phyloP scores from a whole-genome alignment of 2,888 invertebrate species.

The Drosophila paramelanica region DNA sequence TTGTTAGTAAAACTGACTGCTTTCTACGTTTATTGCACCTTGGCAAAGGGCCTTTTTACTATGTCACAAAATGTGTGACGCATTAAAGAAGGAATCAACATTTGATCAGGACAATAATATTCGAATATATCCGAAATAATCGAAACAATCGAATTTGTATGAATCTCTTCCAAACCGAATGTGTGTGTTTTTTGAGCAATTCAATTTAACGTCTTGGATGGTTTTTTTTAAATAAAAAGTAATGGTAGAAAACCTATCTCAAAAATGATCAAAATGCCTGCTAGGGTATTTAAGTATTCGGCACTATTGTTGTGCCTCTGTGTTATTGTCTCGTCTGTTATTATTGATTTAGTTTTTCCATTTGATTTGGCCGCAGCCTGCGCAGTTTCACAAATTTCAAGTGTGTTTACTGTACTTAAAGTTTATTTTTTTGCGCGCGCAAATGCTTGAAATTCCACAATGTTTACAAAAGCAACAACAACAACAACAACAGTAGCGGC shows the following conservation, averaged over 20 bases:
- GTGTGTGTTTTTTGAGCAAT: no score
- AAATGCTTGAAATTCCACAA: slow-evolving; percentile 64
- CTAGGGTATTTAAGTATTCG: background rate
- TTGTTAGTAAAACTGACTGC: slow-evolving; percentile 15
- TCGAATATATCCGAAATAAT: no score
- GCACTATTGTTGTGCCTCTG: background rate
- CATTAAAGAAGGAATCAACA: background rate
- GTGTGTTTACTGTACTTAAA: slow-evolving; percentile 64
- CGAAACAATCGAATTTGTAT: no score
- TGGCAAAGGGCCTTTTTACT: background rate
- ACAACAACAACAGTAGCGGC: slow-evolving; percentile 18
- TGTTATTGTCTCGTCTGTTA: slow-evolving; percentile 28
- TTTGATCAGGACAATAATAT: no score
- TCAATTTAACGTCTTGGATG: no score
- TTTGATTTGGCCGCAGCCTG: slow-evolving; percentile 29
- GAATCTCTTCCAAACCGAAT: no score
- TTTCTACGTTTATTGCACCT: slow-evolving; percentile 8
- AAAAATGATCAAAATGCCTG: background rate
- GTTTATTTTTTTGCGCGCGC: slow-evolving; percentile 23
- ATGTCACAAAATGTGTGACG: background rate
- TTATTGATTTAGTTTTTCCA: slow-evolving; percentile 59
- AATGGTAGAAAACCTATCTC: no score
- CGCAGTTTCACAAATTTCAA: slow-evolving; percentile 36
- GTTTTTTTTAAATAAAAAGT: no score
- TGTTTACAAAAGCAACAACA: slow-evolving; percentile 36